Percentiles rank a stretch among this genome's conserved stretches.
These are phyloP conservation scores for Anabacerthia variegaticeps DNA, from an alignment of 2,797 vertebrate species.

Conservation along the genomic window DNA sequence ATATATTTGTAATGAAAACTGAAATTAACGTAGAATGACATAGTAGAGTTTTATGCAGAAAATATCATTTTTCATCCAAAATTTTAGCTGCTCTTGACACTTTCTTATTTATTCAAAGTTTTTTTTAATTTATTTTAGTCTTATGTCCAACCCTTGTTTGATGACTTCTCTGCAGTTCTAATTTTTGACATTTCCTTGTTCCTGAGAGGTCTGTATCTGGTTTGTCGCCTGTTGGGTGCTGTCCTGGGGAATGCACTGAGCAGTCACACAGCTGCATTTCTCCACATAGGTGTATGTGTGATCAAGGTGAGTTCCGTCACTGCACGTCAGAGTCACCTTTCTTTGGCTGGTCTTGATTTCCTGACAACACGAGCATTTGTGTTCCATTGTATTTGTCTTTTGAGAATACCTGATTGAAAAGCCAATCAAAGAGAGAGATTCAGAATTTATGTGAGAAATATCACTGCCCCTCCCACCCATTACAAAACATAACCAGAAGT, in stretches of 20 bases:
- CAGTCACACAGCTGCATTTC: slow-evolving; percentile 64
- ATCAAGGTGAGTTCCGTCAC: slow-evolving; percentile 23
- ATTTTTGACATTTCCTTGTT: neutral
- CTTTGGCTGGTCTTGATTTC: slow-evolving; percentile 64
- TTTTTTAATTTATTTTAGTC: neutral
- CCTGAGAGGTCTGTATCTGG: neutral
- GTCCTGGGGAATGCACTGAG: slow-evolving; percentile 16
- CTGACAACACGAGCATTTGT: slow-evolving; percentile 73
- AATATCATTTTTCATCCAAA: neutral
- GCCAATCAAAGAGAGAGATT: neutral
- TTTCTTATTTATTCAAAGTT: neutral
- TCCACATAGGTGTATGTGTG: slow-evolving; percentile 71
- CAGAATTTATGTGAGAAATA: neutral
- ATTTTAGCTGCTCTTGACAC: slow-evolving; percentile 40
- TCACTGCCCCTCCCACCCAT: neutral
- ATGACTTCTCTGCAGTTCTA: neutral
- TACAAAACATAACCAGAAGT: neutral
- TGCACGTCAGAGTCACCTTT: slow-evolving; percentile 64
- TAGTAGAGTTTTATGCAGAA: neutral
- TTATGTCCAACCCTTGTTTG: neutral
- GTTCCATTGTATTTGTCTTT: slow-evolving; percentile 26
- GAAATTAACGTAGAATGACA: neutral
- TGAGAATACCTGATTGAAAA: slow-evolving; percentile 73
- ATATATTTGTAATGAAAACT: neutral
- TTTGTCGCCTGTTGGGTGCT: neutral